Evolutionary conservation across 2,888 invertebrate genomes (phyloP), one percentile per base, ranked within the genome.

Genomic region (Microdon myrmicae): DNA sequence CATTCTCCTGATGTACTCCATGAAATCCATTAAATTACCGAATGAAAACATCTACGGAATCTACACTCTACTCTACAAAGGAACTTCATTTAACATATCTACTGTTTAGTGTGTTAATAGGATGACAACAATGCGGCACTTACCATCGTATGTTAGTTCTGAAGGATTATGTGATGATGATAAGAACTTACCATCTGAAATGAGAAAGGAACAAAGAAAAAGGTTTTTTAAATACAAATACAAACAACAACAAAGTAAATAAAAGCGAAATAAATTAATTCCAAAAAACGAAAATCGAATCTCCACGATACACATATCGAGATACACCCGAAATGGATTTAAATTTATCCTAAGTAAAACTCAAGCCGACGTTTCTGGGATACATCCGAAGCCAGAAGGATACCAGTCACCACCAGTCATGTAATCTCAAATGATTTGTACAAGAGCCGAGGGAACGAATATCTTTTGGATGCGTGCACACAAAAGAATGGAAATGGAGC

Each of bases 141-240:
- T 78, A 78, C 78, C 78, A 76, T 78, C 79, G 70, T 78, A 78
- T 76, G 79, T 77, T 78, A 78, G 79, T 79, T 78, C 78, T 78
- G 79, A 74, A 78, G 79, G 77, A 76, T 79, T 78, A 75, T 77
- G 76, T 78, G 77, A 54, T 66, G 67, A 79, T 79, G 78, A 79
- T 76, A 78, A 78, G 77, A 76, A 79, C 79, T 79, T 79, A 79
- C 79, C 79, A 79, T 79, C 79, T 79, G 79, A 56, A 79, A 79
- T 48, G 66, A 75, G 20, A 75, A 19, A 69, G 22, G 69, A 44
- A 67, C 4, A 61, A 26, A 55, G 49, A 53, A 35, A 31, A 39
- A 32, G 38, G 16, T 72, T 8, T 10, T 17, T 31, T 41, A 25
- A 45, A 47, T 26, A 38, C 32, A 47, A 45, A 47, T 32, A 25